Conservation (phyloP, 2,113 vertebrate genomes). For the Ahaetulla prasina region DNA sequence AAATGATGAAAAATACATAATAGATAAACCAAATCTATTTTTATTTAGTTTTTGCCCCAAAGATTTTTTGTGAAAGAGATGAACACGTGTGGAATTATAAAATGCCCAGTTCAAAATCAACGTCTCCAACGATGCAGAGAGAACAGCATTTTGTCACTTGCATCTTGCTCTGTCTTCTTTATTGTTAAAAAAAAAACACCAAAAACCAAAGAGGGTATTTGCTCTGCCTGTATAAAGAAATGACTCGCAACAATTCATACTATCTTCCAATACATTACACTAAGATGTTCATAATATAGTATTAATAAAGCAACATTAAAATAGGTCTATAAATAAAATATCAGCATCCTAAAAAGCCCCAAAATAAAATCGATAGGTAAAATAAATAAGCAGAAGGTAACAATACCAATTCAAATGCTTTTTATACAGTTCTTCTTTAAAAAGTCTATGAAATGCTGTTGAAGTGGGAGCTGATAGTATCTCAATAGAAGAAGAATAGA, state of each 20-base stretch:
- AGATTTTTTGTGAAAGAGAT: background rate
- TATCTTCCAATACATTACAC: background rate
- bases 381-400: background rate
- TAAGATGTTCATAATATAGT: background rate
- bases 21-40: background rate
- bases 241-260: background rate
- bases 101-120: background rate
- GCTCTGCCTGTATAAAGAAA: background rate
- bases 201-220: background rate
- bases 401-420: background rate
- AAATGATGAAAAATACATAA: background rate
- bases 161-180: background rate
- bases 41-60: too few species aligned
- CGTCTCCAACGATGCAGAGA: background rate
- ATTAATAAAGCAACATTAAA: background rate
- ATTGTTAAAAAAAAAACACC: background rate
- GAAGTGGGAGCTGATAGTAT: background rate
- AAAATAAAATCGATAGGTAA: background rate
- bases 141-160: background rate
- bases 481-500: background rate
- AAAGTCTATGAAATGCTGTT: background rate
- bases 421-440: background rate
- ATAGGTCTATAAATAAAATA: background rate
- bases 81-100: background rate
- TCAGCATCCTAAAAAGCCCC: background rate